Conservation (phyloP, 1,140 invertebrate species). For the Drosophila lacteicornis region DNA sequence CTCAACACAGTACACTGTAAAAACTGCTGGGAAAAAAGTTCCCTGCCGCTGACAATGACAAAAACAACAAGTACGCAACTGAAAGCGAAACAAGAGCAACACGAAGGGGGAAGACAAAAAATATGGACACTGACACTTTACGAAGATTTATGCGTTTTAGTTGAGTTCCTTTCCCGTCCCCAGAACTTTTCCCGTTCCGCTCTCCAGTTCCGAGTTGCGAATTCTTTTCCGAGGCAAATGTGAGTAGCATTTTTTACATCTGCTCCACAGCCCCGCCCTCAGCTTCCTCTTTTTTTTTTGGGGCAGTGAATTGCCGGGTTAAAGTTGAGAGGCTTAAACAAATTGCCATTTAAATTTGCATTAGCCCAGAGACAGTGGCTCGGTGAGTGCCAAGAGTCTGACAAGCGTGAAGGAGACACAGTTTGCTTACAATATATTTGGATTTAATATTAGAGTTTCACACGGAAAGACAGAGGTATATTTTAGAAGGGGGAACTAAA, state of each 20-base stretch:
- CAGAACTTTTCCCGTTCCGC: constrained; percentile 21
- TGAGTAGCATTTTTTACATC: constrained; percentile 55
- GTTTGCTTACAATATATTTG: constrained; percentile 14
- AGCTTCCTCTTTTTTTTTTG: neutral
- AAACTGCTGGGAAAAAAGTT: constrained; percentile 34
- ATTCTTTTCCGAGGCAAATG: constrained; percentile 40
- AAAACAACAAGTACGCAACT: constrained; percentile 51
- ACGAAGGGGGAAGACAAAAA: constrained; percentile 54
- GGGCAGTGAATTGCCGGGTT: constrained; percentile 37
- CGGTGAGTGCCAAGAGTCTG: constrained; percentile 32
- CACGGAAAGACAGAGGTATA: neutral
- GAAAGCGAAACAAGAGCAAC: constrained; percentile 38
- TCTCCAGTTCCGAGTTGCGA: constrained; percentile 31
- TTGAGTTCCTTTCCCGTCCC: constrained; percentile 52
- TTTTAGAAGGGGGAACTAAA: no score
- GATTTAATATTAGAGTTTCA: constrained; percentile 19
- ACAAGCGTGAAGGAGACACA: constrained; percentile 24
- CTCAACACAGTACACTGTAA: constrained; percentile 7
- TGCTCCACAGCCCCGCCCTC: constrained; percentile 2
- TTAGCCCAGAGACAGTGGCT: constrained; percentile 41
- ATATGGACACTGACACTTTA: constrained; percentile 82
- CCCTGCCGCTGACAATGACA: constrained; percentile 69
- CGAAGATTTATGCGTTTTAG: constrained; percentile 82
- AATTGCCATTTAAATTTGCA: constrained; percentile 69
- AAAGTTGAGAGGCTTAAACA: constrained; percentile 57